phyloP scores from a whole-genome alignment of 1,140 invertebrate genomes.

The Gerris buenoi region DNA sequence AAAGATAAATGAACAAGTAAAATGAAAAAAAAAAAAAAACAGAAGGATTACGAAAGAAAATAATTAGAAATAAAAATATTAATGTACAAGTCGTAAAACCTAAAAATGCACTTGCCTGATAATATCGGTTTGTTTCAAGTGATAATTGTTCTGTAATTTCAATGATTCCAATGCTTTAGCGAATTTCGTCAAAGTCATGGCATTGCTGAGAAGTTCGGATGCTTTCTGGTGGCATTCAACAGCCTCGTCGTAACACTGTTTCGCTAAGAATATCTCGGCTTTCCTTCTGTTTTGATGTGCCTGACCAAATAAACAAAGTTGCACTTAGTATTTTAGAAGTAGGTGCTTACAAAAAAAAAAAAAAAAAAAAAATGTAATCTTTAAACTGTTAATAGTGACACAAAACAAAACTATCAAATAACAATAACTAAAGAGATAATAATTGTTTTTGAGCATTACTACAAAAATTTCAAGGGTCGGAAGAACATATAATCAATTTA shows the following conservation, averaged over 20 bases:
- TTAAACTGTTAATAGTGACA: neutral
- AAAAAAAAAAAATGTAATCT: neutral
- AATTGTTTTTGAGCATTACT: too few relatives aligned
- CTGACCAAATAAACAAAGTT: constrained; percentile 27
- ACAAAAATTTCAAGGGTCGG: neutral
- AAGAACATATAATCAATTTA: neutral
- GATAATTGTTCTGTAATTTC: constrained; percentile 42
- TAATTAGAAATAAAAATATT: too few relatives aligned
- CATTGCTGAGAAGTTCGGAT: constrained; percentile 37
- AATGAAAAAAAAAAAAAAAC: too few relatives aligned
- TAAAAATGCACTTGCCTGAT: constrained; percentile 6
- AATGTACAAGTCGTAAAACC: too few relatives aligned
- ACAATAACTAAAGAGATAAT: too few relatives aligned
- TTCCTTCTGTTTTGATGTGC: constrained; percentile 46
- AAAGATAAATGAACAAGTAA: too few relatives aligned
- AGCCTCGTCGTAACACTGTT: constrained; percentile 43
- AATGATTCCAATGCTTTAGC: constrained; percentile 40
- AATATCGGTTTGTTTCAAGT: constrained; percentile 39
- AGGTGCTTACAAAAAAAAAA: neutral
- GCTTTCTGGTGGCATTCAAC: constrained; percentile 44
- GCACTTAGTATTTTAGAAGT: neutral
- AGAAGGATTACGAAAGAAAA: too few relatives aligned
- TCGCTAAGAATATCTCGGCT: constrained; percentile 40
- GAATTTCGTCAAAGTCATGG: constrained; percentile 36
- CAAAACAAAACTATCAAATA: too few relatives aligned